Conservation (phyloP, 23 tunicate species). For the Ascidia mentula region DNA sequence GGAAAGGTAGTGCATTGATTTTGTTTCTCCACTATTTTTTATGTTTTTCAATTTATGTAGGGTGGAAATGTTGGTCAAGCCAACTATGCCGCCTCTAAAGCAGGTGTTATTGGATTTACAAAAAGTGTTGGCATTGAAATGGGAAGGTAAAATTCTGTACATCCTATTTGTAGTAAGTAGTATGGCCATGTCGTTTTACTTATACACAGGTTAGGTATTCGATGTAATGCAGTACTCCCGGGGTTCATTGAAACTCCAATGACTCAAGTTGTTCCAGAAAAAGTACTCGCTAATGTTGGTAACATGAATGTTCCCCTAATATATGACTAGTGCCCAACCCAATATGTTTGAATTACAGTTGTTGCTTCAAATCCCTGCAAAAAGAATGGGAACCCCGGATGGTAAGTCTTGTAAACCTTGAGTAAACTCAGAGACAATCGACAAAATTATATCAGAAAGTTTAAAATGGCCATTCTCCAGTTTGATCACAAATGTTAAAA, state of each 20-base stretch:
- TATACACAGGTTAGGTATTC: constrained; percentile 43
- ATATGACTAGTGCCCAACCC: too few relatives aligned
- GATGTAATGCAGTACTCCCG: constrained; percentile 78
- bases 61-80: constrained; percentile 62
- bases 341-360: too few relatives aligned
- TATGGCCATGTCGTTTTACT: constrained; percentile 8
- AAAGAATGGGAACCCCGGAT: constrained; percentile 41
- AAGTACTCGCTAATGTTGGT: not conserved
- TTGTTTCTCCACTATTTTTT: not conserved
- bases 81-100: constrained; percentile 89
- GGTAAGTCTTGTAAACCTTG: too few relatives aligned
- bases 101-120: constrained; percentile 84
- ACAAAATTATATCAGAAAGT: too few relatives aligned
- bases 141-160: constrained; percentile 32
- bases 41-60: not conserved
- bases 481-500: too few relatives aligned
- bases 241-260: constrained; percentile 73
- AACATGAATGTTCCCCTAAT: too few relatives aligned
- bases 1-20: constrained; percentile 36
- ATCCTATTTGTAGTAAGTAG: too few relatives aligned
- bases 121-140: constrained; percentile 70
- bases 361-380: constrained; percentile 27
- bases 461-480: too few relatives aligned
- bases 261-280: constrained; percentile 45
- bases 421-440: too few relatives aligned